phyloP scores from a whole-genome alignment of 2,888 invertebrate genomes.

The Sinotaia quadrata region DNA sequence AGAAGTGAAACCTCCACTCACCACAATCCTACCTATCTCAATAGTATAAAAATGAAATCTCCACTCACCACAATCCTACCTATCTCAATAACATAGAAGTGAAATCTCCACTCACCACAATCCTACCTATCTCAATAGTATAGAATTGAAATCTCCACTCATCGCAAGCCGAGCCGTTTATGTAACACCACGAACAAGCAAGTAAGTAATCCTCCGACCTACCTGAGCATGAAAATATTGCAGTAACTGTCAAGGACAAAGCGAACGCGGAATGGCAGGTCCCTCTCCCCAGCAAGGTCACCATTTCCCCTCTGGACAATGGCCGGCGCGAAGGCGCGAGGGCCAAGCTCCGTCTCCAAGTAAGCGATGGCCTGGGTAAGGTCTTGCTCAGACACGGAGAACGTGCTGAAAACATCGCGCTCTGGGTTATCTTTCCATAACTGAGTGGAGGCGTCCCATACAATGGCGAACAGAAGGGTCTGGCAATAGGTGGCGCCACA shows the following conservation, averaged over 20 bases:
- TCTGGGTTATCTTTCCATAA: conserved; percentile 66
- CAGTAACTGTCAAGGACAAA: conserved; percentile 66
- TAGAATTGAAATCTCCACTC: too few species aligned
- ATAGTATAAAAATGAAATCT: too few species aligned
- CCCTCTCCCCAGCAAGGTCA: conserved; percentile 5
- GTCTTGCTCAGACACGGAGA: conserved; percentile 63
- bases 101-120: too few species aligned
- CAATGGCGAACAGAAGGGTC: conserved; percentile 14
- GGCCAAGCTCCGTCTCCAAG: conserved; percentile 59
- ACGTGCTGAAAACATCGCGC: conserved; percentile 62
- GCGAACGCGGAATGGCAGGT: conserved; percentile 57
- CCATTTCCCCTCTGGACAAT: not conserved
- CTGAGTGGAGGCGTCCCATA: conserved; percentile 37
- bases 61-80: too few species aligned
- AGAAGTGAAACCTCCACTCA: too few species aligned
- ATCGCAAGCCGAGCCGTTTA: too few species aligned
- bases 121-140: too few species aligned
- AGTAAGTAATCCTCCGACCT: too few species aligned
- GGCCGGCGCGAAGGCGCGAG: conserved; percentile 14
- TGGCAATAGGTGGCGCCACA: not conserved
- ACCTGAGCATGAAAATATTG: conserved; percentile 65
- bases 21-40: too few species aligned
- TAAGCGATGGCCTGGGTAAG: conserved; percentile 62
- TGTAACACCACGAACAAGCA: too few species aligned
- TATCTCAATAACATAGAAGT: too few species aligned